These are phyloP conservation scores for Plodia interpunctella DNA, from an alignment of 1,140 invertebrate genomes.

Conservation along the genomic window DNA sequence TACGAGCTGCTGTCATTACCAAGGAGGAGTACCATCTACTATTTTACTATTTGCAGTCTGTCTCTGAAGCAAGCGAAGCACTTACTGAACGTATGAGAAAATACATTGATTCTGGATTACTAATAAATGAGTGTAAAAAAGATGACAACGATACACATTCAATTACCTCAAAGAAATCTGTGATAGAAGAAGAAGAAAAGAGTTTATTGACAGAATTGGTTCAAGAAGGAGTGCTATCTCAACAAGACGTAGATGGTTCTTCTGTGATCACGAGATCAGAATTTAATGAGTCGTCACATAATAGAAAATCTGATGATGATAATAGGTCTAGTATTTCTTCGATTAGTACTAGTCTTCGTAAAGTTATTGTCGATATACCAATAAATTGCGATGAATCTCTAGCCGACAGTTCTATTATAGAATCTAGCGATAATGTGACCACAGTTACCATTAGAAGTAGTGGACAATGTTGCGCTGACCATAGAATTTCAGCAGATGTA, in stretches of 20 bases:
- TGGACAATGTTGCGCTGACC: constrained; percentile 65
- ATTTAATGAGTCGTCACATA: constrained; percentile 38
- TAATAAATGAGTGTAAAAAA: constrained; percentile 46
- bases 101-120: constrained; percentile 70
- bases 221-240: constrained; percentile 65
- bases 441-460: constrained; percentile 57
- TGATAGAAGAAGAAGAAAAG: constrained; percentile 43
- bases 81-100: constrained; percentile 68
- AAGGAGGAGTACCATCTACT: constrained; percentile 70
- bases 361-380: constrained; percentile 58
- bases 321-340: constrained; percentile 53
- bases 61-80: constrained; percentile 70
- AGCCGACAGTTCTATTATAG: constrained; percentile 45
- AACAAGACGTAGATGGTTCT: constrained; percentile 62
- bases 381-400: constrained; percentile 54
- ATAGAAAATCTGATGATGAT: constrained; percentile 54
- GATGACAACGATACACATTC: constrained; percentile 30
- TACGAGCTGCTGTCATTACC: constrained; percentile 65
- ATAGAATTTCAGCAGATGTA: constrained; percentile 65
- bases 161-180: constrained; percentile 24
- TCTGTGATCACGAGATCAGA: constrained; percentile 53
- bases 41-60: constrained; percentile 69
- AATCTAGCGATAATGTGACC: constrained; percentile 51
- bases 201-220: constrained; percentile 69
- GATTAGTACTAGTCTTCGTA: constrained; percentile 42